Evolutionary conservation across 2,113 vertebrate genomes (phyloP).

Genomic region (Heptranchias perlo): DNA sequence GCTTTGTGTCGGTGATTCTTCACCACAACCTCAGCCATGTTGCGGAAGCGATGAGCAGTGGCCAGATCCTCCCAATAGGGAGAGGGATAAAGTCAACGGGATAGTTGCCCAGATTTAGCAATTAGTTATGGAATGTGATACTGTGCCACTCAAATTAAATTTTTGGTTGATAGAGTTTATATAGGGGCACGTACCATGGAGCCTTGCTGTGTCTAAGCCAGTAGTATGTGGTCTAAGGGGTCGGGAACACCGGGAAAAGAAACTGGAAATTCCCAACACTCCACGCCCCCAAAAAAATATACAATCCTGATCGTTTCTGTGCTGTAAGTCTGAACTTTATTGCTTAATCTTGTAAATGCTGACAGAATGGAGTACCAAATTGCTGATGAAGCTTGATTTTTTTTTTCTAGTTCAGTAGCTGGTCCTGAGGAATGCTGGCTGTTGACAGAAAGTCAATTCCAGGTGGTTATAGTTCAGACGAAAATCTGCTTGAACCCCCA

Average conservation of each 20-base stretch:
- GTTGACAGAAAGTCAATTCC: constrained; percentile 76
- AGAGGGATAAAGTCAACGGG: not conserved
- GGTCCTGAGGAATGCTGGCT: constrained; percentile 91
- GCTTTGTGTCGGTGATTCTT: not conserved
- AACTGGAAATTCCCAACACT: not conserved
- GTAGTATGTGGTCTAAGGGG: not conserved
- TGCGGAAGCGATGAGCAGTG: not conserved
- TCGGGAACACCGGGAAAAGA: not conserved
- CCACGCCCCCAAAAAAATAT: too few species aligned
- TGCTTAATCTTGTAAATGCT: not conserved
- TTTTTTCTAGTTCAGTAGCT: constrained; percentile 67
- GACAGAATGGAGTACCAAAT: not conserved
- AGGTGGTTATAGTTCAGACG: constrained; percentile 79
- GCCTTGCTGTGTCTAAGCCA: not conserved
- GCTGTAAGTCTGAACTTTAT: not conserved
- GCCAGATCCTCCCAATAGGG: not conserved
- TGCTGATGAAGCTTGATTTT: constrained; percentile 38
- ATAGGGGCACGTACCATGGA: not conserved
- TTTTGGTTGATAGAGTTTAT: not conserved
- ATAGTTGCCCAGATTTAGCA: not conserved
- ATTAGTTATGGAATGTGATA: not conserved
- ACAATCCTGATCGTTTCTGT: not conserved
- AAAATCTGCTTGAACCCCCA: constrained; percentile 84
- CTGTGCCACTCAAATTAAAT: not conserved
- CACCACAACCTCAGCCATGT: not conserved